phyloP scores from a whole-genome alignment of 1,140 invertebrate genomes.

The Thereuonema tuberculata region DNA sequence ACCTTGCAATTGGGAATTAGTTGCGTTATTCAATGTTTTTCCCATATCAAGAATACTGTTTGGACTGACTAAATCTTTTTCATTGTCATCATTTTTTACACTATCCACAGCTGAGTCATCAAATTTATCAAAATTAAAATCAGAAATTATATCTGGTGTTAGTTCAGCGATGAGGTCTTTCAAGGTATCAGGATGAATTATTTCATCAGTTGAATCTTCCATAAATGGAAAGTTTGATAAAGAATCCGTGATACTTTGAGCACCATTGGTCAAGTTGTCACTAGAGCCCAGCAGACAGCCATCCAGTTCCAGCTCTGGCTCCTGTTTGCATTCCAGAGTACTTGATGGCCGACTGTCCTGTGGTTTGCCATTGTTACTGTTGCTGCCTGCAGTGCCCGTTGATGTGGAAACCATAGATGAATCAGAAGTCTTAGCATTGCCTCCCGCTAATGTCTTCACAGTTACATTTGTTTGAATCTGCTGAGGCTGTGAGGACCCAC shows the following conservation, averaged over 20 bases:
- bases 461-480: slow-evolving; percentile 86
- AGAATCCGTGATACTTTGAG: slow-evolving; percentile 47
- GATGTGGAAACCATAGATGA: slow-evolving; percentile 33
- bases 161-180: slow-evolving; percentile 80
- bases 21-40: slow-evolving; percentile 17
- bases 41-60: slow-evolving; percentile 11
- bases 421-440: slow-evolving; percentile 34
- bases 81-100: slow-evolving; percentile 62
- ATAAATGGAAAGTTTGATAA: slow-evolving; percentile 46
- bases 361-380: slow-evolving; percentile 26
- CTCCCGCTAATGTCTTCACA: slow-evolving; percentile 54
- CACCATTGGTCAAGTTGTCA: slow-evolving; percentile 51
- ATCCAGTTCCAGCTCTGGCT: slow-evolving; percentile 53
- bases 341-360: slow-evolving; percentile 21
- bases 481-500: slow-evolving; percentile 64
- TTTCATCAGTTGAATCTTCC: slow-evolving; percentile 65
- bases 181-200: slow-evolving; percentile 61
- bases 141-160: slow-evolving; percentile 55
- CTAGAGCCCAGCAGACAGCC: slow-evolving; percentile 58
- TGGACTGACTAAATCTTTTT: slow-evolving; percentile 29
- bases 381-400: slow-evolving; percentile 17
- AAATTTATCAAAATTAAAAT: slow-evolving; percentile 40
- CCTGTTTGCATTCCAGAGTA: slow-evolving; percentile 64
- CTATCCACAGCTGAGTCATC: slow-evolving; percentile 9
- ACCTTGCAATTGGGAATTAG: background rate